A percentile compares a stretch with the other conserved stretches of the same genome.
Evolutionary conservation across 2,113 vertebrate species (phyloP).

Genomic region (Laterallus jamaicensis): DNA sequence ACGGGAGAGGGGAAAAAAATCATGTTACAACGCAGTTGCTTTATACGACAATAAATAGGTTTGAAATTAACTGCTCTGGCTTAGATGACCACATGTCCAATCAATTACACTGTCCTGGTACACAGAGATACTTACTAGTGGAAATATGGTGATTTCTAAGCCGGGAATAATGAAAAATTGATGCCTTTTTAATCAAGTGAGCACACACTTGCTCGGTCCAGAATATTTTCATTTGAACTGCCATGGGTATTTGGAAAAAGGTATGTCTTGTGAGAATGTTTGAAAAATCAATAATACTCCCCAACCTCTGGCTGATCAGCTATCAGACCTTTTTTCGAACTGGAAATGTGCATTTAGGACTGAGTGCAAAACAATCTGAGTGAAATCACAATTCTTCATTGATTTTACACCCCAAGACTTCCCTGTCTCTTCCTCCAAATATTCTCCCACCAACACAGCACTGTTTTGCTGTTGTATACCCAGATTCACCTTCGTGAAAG

Average conservation of each 20-base stretch:
- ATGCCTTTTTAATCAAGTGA: slow-evolving; percentile 23
- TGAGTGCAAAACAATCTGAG: not conserved
- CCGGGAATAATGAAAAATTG: slow-evolving; percentile 22
- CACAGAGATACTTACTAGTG: not conserved
- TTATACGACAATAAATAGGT: slow-evolving; percentile 36
- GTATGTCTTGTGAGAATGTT: not conserved
- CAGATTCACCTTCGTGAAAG: not conserved
- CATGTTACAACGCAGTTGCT: not conserved
- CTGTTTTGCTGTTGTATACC: not conserved
- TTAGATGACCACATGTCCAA: not conserved
- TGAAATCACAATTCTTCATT: not conserved
- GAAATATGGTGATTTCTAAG: slow-evolving; percentile 34
- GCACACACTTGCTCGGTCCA: not conserved
- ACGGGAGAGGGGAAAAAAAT: not conserved
- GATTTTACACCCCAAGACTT: not conserved
- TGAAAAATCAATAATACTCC: slow-evolving; percentile 30
- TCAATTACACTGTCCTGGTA: slow-evolving; percentile 6
- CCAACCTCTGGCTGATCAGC: not conserved
- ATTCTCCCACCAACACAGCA: not conserved
- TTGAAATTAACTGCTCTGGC: slow-evolving; percentile 33
- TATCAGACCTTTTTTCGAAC: not conserved
- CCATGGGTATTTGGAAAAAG: not conserved
- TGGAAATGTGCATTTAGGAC: not conserved
- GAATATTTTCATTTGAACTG: not conserved
- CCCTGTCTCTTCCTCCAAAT: not conserved